A percentile compares a stretch with the other conserved stretches of the same genome.
phyloP scores from a whole-genome alignment of 2,888 invertebrate species.

The Neria commutata region DNA sequence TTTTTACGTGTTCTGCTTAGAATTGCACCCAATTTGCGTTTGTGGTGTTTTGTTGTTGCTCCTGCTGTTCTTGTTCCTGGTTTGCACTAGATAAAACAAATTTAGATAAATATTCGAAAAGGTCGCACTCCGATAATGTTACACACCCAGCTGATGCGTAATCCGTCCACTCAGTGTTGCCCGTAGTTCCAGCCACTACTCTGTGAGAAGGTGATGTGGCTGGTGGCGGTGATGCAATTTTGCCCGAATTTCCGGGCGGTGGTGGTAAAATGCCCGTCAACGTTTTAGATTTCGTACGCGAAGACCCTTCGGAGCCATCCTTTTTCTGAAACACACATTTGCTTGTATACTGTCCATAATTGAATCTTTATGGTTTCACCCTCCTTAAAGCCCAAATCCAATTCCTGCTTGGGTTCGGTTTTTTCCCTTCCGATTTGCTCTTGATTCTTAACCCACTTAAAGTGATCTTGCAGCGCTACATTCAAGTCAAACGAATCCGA shows the following conservation, averaged over 20 bases:
- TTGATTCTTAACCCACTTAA: slow-evolving; percentile 89
- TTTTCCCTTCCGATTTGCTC: slow-evolving; percentile 82
- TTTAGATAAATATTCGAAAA: no score
- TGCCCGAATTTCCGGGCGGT: slow-evolving; percentile 73
- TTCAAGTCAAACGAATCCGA: slow-evolving; percentile 99
- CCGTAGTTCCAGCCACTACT: no score
- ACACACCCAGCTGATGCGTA: slow-evolving; percentile 77
- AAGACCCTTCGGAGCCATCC: slow-evolving; percentile 77
- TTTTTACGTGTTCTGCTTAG: no score
- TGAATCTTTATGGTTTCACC: slow-evolving; percentile 99
- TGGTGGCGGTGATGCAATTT: slow-evolving; percentile 79
- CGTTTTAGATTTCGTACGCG: slow-evolving; percentile 69
- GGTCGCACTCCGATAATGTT: no score
- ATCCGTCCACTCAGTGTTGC: slow-evolving; percentile 81
- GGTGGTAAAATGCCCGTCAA: slow-evolving; percentile 78
- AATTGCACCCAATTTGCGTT: no score
- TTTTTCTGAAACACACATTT: slow-evolving; percentile 81
- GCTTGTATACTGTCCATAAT: no score
- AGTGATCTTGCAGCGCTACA: slow-evolving; percentile 97
- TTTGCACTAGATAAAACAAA: no score
- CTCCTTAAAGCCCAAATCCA: slow-evolving; percentile 97
- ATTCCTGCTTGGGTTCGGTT: slow-evolving; percentile 75
- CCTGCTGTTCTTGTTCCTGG: no score
- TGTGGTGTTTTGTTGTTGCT: no score
- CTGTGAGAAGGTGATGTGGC: no score